These are phyloP conservation scores for Caenorhabditis sinica DNA, from an alignment of 2,888 invertebrate genomes.

Conservation along the genomic window DNA sequence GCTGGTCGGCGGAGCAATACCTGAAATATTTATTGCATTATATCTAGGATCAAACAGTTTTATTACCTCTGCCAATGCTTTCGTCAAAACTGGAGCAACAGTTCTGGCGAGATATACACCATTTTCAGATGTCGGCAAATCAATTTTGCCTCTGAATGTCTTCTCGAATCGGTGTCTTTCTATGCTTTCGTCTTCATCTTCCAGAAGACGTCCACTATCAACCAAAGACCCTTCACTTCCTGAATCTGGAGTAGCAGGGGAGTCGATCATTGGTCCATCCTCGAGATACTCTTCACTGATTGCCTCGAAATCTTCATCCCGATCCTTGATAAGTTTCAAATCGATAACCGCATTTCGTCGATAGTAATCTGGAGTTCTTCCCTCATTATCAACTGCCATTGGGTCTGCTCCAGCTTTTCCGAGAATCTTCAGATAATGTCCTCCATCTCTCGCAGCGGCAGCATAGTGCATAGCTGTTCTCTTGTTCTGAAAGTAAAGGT, in stretches of 20 bases:
- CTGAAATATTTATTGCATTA: constrained; percentile 61
- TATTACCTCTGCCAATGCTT: constrained; percentile 84
- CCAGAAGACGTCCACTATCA: constrained; percentile 75
- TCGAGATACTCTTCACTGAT: constrained; percentile 74
- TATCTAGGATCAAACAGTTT: not conserved
- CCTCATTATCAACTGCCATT: constrained; percentile 90
- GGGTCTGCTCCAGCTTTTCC: constrained; percentile 92
- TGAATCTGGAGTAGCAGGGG: constrained; percentile 72
- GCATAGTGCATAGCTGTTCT: constrained; percentile 93
- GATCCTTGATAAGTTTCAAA: constrained; percentile 81
- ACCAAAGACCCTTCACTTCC: constrained; percentile 74
- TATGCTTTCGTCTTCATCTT: constrained; percentile 74
- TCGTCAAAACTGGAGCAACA: constrained; percentile 84
- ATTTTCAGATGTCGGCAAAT: constrained; percentile 84
- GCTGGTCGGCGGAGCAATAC: constrained; percentile 84
- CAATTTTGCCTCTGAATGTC: constrained; percentile 76
- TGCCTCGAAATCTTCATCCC: constrained; percentile 72
- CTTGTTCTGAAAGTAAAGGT: constrained; percentile 86
- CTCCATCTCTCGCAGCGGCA: constrained; percentile 89
- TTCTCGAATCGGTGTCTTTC: constrained; percentile 80
- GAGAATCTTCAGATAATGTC: constrained; percentile 86
- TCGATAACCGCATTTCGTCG: constrained; percentile 89
- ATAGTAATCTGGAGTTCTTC: constrained; percentile 90
- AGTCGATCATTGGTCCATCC: constrained; percentile 74
- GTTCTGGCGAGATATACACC: constrained; percentile 84